phyloP scores from a whole-genome alignment of 2,113 vertebrate genomes.

The Burhinus bistriatus region DNA sequence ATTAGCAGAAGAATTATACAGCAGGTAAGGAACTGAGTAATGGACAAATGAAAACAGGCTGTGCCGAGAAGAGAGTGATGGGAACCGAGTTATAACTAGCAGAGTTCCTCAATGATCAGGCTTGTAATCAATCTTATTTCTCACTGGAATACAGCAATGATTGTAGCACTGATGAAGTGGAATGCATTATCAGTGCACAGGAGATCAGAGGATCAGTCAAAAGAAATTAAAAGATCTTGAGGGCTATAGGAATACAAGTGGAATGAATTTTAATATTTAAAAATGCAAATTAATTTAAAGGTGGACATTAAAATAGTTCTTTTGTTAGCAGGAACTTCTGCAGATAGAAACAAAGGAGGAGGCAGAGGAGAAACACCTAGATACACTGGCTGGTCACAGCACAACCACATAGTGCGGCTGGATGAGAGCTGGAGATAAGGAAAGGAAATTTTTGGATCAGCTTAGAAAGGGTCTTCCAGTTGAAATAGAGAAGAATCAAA shows the following conservation, averaged over 20 bases:
- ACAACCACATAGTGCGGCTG: neutral
- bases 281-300: neutral
- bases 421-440: neutral
- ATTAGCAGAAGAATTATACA: conserved; percentile 35
- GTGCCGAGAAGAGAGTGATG: neutral
- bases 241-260: neutral
- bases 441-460: neutral
- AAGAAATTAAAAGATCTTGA: conserved; percentile 11
- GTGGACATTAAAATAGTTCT: neutral
- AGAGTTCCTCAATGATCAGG: neutral
- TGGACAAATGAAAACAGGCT: neutral
- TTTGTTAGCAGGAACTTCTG: neutral
- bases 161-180: neutral
- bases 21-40: neutral
- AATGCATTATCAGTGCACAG: neutral
- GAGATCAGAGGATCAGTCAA: neutral
- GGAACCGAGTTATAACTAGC: neutral
- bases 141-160: neutral
- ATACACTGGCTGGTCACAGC: neutral
- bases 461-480: neutral
- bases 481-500: neutral
- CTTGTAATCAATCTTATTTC: conserved; percentile 11
- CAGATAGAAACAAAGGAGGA: neutral
- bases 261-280: neutral
- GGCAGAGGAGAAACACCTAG: neutral